Conservation (phyloP, 1,140 invertebrate species). For the Venustaconcha ellipsiformis region DNA sequence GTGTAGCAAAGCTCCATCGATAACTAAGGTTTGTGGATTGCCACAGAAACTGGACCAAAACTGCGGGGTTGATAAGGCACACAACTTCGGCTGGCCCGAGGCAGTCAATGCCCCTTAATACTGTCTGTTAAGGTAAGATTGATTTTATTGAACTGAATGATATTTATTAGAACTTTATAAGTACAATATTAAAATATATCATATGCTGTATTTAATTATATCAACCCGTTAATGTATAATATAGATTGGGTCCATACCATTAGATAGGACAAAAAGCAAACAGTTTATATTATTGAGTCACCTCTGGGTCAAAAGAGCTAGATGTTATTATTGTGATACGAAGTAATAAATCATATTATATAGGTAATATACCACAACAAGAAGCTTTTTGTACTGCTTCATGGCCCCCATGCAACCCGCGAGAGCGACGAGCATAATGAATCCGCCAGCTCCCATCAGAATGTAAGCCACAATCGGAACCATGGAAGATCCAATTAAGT, state of each 20-base stretch:
- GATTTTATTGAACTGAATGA: no score
- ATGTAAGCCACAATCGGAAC: constrained; percentile 3
- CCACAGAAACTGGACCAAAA: no score
- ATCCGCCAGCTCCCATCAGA: constrained; percentile 2
- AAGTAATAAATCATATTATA: background rate
- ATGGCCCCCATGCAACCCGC: constrained; percentile 1
- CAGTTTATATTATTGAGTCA: background rate
- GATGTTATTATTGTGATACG: background rate
- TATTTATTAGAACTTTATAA: no score
- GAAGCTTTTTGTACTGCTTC: constrained; percentile 3
- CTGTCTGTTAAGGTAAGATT: no score
- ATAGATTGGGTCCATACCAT: background rate
- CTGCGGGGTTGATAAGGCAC: no score
- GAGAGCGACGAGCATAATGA: constrained; percentile 1
- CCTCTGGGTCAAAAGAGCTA: background rate
- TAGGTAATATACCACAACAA: background rate
- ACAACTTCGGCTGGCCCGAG: no score
- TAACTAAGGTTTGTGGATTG: no score
- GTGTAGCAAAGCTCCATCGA: no score
- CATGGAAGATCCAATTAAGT: constrained; percentile 6
- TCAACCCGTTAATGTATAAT: background rate
- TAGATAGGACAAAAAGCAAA: background rate
- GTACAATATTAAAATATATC: no score
- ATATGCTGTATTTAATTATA: background rate
- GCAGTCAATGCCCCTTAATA: no score